phyloP scores from a whole-genome alignment of 2,888 invertebrate species.

The Dioctria linearis region DNA sequence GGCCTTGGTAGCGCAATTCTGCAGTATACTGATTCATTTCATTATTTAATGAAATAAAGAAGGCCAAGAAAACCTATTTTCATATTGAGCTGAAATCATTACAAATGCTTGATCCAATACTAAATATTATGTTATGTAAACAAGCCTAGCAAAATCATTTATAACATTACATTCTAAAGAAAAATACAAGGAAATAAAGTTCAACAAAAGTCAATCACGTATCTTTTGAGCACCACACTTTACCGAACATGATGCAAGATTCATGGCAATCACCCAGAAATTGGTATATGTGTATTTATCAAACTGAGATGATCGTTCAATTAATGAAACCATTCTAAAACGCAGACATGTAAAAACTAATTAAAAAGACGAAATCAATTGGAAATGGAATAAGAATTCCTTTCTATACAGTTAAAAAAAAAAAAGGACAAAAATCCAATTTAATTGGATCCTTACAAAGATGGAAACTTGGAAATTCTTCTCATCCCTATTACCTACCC shows the following conservation, averaged over 20 bases:
- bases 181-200: not conserved
- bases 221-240: conserved; percentile 12
- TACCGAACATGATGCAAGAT: not conserved
- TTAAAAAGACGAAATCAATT: conserved; percentile 51
- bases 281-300: conserved; percentile 19
- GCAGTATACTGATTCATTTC: too few relatives aligned
- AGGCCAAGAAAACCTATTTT: too few relatives aligned
- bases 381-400: conserved; percentile 34
- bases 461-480: conserved; percentile 48
- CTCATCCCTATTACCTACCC: conserved; percentile 37
- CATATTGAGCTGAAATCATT: too few relatives aligned
- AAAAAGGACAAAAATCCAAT: conserved; percentile 50
- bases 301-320: conserved; percentile 28
- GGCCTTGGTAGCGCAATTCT: too few relatives aligned
- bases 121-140: too few relatives aligned
- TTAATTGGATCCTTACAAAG: conserved; percentile 54
- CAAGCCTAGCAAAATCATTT: too few relatives aligned
- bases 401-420: conserved; percentile 22
- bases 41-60: too few relatives aligned
- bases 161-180: too few relatives aligned
- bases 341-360: conserved; percentile 47
- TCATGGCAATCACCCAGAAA: not conserved
- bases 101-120: too few relatives aligned
- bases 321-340: conserved; percentile 18
- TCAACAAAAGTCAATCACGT: conserved; percentile 1